phyloP scores from a whole-genome alignment of 2,888 invertebrate species.

The Pecten maximus region DNA sequence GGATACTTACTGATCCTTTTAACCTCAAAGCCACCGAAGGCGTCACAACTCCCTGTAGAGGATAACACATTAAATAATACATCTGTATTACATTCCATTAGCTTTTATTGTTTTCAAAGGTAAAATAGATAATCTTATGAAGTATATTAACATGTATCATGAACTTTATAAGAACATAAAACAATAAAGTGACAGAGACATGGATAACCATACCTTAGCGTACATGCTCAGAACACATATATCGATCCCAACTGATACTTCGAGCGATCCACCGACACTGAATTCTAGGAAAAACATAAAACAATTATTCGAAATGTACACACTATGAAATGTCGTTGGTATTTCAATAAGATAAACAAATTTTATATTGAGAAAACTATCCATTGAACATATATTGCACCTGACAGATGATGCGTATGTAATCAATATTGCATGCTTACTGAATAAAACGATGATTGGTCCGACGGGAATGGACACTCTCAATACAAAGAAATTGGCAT shows the following conservation, averaged over 20 bases:
- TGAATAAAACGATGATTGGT: neutral
- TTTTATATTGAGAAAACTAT: no score
- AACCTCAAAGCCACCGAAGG: neutral
- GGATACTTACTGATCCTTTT: neutral
- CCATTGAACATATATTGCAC: no score
- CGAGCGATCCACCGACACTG: slow-evolving; percentile 44
- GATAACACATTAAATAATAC: neutral
- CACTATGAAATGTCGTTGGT: no score
- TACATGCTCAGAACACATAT: slow-evolving; percentile 52
- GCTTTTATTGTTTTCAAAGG: no score
- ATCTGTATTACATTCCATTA: no score
- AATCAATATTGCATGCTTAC: neutral
- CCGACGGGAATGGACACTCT: neutral
- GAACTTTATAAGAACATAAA: no score
- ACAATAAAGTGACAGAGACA: no score
- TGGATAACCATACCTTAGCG: slow-evolving; percentile 37
- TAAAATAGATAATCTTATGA: no score
- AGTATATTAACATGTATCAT: no score
- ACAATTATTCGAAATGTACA: no score
- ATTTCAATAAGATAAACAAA: no score
- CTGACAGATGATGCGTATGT: no score
- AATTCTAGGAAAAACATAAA: slow-evolving; percentile 48
- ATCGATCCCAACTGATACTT: slow-evolving; percentile 39
- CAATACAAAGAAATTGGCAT: neutral
- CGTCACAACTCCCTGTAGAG: neutral